Evolutionary conservation across 2,888 invertebrate genomes (phyloP).

Genomic region (Acanthosoma haemorrhoidale): DNA sequence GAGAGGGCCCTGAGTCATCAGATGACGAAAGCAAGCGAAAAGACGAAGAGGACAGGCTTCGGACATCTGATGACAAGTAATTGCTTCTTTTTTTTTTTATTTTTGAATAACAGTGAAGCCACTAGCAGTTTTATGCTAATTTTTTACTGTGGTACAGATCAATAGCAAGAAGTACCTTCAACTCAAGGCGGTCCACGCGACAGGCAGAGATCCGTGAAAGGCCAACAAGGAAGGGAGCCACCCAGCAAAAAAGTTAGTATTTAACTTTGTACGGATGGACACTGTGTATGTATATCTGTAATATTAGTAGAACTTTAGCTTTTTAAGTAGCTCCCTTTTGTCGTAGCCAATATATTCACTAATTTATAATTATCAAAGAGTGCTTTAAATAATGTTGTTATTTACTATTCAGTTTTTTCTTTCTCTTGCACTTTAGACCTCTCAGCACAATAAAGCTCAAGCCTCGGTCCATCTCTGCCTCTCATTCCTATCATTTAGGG

Average conservation of each 20-base stretch:
- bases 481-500: too few species aligned
- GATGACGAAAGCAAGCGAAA: conserved; percentile 17
- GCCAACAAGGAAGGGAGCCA: neutral
- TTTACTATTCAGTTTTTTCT: too few species aligned
- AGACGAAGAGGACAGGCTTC: conserved; percentile 18
- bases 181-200: neutral
- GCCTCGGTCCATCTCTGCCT: too few species aligned
- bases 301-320: neutral
- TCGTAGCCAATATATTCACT: too few species aligned
- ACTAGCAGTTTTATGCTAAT: neutral
- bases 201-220: conserved; percentile 20
- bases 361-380: too few species aligned
- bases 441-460: too few species aligned
- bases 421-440: too few species aligned
- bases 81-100: neutral
- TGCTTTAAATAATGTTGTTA: too few species aligned
- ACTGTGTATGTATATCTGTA: neutral
- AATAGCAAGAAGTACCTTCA: neutral
- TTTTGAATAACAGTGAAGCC: too few species aligned
- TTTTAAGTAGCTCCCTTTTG: neutral
- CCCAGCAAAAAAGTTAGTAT: conserved; percentile 22
- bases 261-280: neutral
- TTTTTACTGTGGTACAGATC: neutral
- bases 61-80: conserved; percentile 5
- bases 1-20: neutral